Evolutionary conservation across 2,797 vertebrate genomes (phyloP), one percentile per base, ranked within the genome.

Genomic region (Falco naumanni): DNA sequence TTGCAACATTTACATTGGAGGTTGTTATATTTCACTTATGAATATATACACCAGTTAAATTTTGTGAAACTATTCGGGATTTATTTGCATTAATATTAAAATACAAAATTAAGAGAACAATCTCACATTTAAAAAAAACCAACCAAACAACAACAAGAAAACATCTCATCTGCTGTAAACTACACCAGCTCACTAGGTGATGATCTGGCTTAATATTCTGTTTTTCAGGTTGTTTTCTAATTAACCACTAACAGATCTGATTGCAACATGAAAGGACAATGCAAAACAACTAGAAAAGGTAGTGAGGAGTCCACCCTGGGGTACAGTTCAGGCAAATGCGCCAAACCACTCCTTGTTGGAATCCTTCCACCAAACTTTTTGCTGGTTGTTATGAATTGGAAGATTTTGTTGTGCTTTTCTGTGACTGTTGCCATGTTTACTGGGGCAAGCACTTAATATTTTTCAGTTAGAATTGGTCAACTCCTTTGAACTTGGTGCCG

Each of bases 361-460:
- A 75, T 76, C 29, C 11, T 70, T 59, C 41, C 12, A 70, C 10
- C 12, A 45, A 56, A 18, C 2, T 11, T 5, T 74, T 26, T 57
- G 10, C 5, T 56, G 9, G 5, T 37, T 70, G 3, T n/a, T 65
- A 72, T 7, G 37, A 65, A 16, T 56, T 65, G 7, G 12, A 59
- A 64, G 28, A 84, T 39, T 85, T 70, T 77, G 3, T 25, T 78
- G 16, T 75, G 7, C 0, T 59, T 81, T 89, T 63, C 2, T 57
- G 21, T 65, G 29, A 31, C 8, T 65, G 22, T 24, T 59, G 10
- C 2, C 10, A 37, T 37, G 43, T 65, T 89, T 82, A 50, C 4
- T 31, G 5, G 4, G 10, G 6, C 13, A 63, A 72, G 2, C 1
- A 28, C 2, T 43, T 54, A 9, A 0, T 43, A 13, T 31, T 78